Evolutionary conservation across 92 coral and sea anemone genomes (phyloP), one percentile per base, ranked within the genome.

Genomic region (Blastomussa wellsi): DNA sequence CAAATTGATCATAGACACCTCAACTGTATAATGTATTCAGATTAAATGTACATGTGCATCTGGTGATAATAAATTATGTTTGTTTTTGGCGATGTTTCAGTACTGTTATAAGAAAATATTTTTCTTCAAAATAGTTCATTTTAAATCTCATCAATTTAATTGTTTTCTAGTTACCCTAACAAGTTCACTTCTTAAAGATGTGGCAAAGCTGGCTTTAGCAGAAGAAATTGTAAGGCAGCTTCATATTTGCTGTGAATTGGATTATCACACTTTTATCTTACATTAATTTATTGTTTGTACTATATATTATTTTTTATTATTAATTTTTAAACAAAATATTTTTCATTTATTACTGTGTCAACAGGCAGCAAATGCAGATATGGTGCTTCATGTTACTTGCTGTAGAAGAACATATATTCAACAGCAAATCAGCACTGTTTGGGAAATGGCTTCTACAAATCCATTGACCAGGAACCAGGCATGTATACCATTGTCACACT

Each of bases 391-490:
- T 32, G 68, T 92, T 2, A 77, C 88, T 35, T 84, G 88, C 64
- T 79, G 90, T 42, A 90, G 80, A 48, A 69, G 38, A 48, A 79
- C 41, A 10, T 85, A 76, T 84, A 69, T 15, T 31, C 83, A 89
- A 72, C 85, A 92, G 76, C 95, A 92, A 84, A 55, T 66, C 13
- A 69, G 93, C 4, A 9, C 71, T 28, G 84, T 81, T 16, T 92
- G 95, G 95, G 81, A 85, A 47, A 80, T 78, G 41, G 29, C 79
- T 24, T 84, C 93, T 39, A 7, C 74, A n/a, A 80, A 29, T 70
- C 84, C 82, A 5, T 51, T 81, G 10, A 85, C 79, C 6, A 33
- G 41, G 60, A 84, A 82, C 69, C 91, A 87, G 93, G 93, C 87
- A 73, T 11, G 26, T 51, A 74, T 42, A 52, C 76, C 29, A 24